Base-by-base conservation (phyloP, 2,797 vertebrate genomes). In the Eupleurogrammus muticus region DNA sequence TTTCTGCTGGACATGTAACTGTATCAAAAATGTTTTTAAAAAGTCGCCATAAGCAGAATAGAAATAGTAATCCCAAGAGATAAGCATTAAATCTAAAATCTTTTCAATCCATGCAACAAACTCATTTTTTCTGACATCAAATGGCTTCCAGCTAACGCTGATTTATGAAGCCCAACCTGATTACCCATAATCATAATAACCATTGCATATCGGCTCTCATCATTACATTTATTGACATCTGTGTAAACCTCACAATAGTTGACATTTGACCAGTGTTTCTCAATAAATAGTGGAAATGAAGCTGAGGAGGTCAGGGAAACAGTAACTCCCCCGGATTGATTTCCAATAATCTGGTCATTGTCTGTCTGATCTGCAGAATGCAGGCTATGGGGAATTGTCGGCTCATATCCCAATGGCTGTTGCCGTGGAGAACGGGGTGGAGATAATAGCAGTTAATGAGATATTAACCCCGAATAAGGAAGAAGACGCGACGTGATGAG, bases 261-360 rank as follows among this genome's bases (percentile, higher is more conserved):
- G 59, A 66, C 82, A 60, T 88, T 71, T 87, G 76, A 85, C 67
- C 79, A 66, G 53, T 47, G 58, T 44, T 82, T 79, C 71, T 89
- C 83, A 59, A 86, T 89, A 89, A 92, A 86, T 81, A 87, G 77
- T 81, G 87, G 81, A 88, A 82, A 81, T 78, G 78, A 76, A 83
- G 86, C 87, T 73, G 59, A 60, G 76, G 79, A 81, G 83, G 86
- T 89, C 85, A 79, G 73, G 59, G 77, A 87, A 82, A 88, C 74
- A 87, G 84, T 84, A 81, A 90, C 90, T 85, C 86, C 79, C 61
- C 66, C 11, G 10, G 47, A 89, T 90, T 85, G 90, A 92, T 92
- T 90, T 89, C 87, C 90, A 82, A 88, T 91, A 89, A 89, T 88
- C 84, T 82, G 85, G 32, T 57, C 77, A 47, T 74, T 53, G 71